Evolutionary conservation across 2,888 invertebrate genomes (phyloP).

Genomic region (Pseudoips prasinana): DNA sequence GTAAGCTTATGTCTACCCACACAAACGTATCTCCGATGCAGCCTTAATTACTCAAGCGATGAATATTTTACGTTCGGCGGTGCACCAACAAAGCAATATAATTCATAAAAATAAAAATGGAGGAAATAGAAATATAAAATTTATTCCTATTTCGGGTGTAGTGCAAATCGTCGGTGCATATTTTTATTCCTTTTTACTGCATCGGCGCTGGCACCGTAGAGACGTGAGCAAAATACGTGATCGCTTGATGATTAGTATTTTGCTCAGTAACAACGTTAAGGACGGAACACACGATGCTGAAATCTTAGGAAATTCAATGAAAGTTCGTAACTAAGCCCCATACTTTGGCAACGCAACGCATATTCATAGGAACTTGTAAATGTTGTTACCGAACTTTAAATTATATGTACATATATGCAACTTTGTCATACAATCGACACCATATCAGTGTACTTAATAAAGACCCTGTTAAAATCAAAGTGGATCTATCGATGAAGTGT

Average conservation of each 20-base stretch:
- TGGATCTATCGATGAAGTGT: too few species aligned
- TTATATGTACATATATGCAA: too few species aligned
- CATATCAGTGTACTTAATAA: too few species aligned
- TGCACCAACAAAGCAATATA: too few species aligned
- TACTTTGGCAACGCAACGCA: conserved; percentile 2
- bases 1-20: too few species aligned
- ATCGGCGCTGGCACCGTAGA: conserved; percentile 32
- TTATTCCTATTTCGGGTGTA: conserved; percentile 25
- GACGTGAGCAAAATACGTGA: conserved; percentile 46
- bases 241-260: conserved; percentile 35
- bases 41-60: too few species aligned
- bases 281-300: conserved; percentile 4
- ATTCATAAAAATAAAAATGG: neutral
- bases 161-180: conserved; percentile 47
- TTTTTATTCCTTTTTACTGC: conserved; percentile 47
- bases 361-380: too few species aligned
- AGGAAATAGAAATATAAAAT: conserved; percentile 13
- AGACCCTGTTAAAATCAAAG: too few species aligned
- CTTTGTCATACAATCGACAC: too few species aligned
- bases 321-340: conserved; percentile 1
- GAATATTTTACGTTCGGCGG: too few species aligned
- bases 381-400: too few species aligned
- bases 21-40: too few species aligned
- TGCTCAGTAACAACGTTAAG: conserved; percentile 18
- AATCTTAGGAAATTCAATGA: conserved; percentile 13